Base-by-base conservation (phyloP, 2,888 invertebrate genomes). In the Osedax fenrisi region DNA sequence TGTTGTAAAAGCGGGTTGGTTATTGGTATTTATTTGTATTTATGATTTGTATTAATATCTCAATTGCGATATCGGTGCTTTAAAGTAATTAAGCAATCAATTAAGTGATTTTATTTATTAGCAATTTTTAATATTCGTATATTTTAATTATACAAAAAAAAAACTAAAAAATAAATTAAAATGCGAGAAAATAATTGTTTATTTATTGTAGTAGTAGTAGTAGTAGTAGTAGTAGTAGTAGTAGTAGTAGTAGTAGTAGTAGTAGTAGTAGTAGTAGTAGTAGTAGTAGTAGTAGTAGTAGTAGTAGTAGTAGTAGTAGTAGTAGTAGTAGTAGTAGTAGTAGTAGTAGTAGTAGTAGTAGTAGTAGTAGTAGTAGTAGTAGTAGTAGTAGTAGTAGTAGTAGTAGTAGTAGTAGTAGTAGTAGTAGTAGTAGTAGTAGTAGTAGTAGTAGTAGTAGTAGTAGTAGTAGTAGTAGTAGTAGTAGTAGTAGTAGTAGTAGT, bases 221-320 rank as follows among this genome's bases (percentile, higher is more conserved):
- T 71, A 22, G 41, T 41, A 41, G 27, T 26, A n/a, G 56, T n/a
- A 26, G 71, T 41, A 13, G 56, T 56, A 26, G 56, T 71, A 1
- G 26, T n/a, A 3, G 71, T 74, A 17, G 41, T 72, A 21, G 69
- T 71, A 25, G 74, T 25, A 69, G 66, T 71, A 5, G 10, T 2
- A 27, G 69, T 74, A 25, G 21, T 0, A 68, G 26, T 72, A 1
- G 69, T 10, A 17, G 27, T 71, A n/a, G 41, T 25, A 3, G 41
- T 74, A 23, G 3, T 56, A 56, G 56, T 56, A 56, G 13, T 62
- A 17, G 2, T 62, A 62, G 2, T 62, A 17, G 1, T 2, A 62
- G 1, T 62, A 17, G 62, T 62, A 62, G 3, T 62, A 17, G 3
- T 62, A 62, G 3, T 62, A 2, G n/a, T 62, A 62, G n/a, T 62